Evolutionary conservation across 1,140 invertebrate genomes (phyloP).

Genomic region (Choristoneura fumiferana): DNA sequence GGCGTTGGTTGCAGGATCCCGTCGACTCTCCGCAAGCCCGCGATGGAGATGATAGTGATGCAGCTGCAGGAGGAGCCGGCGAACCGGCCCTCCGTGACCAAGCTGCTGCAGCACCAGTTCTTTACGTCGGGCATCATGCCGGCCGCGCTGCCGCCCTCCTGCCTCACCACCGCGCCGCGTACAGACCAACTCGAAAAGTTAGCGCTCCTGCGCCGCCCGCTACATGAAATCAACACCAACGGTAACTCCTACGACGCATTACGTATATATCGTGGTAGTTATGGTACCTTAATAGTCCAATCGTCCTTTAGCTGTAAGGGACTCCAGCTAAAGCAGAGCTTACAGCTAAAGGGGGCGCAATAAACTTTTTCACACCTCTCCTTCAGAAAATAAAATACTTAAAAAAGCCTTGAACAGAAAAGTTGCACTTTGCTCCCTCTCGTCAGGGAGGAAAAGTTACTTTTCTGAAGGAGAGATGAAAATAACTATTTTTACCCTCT

Average conservation of each 20-base stretch:
- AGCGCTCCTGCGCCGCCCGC: constrained; percentile 80
- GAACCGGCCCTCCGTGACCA: constrained; percentile 87
- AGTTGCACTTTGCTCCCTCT: too few species aligned
- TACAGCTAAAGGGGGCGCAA: too few species aligned
- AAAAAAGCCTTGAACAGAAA: too few species aligned
- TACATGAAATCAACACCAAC: constrained; percentile 82
- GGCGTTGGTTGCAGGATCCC: constrained; percentile 81
- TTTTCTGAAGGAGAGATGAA: too few species aligned
- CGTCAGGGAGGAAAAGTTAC: too few species aligned
- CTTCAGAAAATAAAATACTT: too few species aligned
- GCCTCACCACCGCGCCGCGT: constrained; percentile 94
- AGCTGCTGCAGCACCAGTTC: constrained; percentile 87
- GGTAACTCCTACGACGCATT: constrained; percentile 26
- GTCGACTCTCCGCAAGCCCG: constrained; percentile 82
- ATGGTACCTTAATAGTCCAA: too few species aligned
- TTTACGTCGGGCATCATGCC: constrained; percentile 88
- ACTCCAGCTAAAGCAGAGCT: too few species aligned
- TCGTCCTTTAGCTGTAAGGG: too few species aligned
- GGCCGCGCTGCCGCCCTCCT: constrained; percentile 89
- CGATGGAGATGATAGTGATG: constrained; percentile 89
- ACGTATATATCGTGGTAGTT: background rate
- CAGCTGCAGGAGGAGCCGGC: constrained; percentile 92
- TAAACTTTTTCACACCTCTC: too few species aligned
- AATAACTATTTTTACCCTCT: too few species aligned
- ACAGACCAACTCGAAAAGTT: constrained; percentile 85